Conservation (phyloP, 2,888 invertebrate genomes). For the Drosophila limbata region DNA sequence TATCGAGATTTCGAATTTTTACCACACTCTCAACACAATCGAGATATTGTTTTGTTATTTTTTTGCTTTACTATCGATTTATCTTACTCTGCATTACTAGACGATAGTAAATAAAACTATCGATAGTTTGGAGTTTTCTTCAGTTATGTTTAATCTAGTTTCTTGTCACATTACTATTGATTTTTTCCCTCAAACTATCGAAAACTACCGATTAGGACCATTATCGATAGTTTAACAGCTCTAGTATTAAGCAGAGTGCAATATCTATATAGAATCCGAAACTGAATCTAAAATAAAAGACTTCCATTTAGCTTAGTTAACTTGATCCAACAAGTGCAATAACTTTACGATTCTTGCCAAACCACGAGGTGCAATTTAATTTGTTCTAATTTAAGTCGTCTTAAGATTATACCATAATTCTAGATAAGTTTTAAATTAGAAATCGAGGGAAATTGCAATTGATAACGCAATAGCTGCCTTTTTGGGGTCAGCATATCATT, state of each 20-base stretch:
- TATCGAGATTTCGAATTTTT: not conserved
- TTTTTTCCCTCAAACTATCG: not conserved
- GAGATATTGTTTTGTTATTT: too few species aligned
- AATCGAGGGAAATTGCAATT: constrained; percentile 23
- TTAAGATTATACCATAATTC: constrained; percentile 8
- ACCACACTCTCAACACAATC: not conserved
- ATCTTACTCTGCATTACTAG: too few species aligned
- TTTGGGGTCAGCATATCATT: constrained; percentile 14
- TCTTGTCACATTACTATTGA: too few species aligned
- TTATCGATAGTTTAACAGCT: not conserved
- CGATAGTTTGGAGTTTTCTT: too few species aligned
- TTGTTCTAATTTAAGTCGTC: constrained; percentile 32
- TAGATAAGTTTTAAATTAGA: not conserved
- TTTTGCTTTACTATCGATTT: too few species aligned
- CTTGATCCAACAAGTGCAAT: constrained; percentile 66
- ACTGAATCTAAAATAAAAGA: constrained; percentile 50
- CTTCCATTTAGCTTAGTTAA: constrained; percentile 48
- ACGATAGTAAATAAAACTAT: too few species aligned
- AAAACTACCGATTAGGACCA: not conserved
- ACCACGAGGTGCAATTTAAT: constrained; percentile 70
- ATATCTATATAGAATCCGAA: constrained; percentile 5
- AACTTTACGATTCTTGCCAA: constrained; percentile 70
- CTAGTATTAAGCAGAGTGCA: not conserved
- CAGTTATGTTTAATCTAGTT: too few species aligned
- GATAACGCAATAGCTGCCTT: constrained; percentile 41